phyloP scores from a whole-genome alignment of 2,888 invertebrate species.

The Podabrus alpinus region DNA sequence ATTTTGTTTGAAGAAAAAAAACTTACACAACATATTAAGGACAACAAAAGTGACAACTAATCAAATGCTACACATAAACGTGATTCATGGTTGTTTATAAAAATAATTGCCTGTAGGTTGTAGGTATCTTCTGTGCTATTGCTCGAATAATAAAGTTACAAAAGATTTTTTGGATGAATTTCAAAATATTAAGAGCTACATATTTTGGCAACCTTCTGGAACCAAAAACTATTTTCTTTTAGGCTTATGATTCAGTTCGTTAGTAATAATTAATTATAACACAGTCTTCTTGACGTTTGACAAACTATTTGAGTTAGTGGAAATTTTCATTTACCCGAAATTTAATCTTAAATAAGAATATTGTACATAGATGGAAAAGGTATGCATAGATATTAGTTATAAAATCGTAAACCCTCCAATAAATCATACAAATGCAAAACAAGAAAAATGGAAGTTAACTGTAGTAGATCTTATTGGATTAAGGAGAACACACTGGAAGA shows the following conservation, averaged over 20 bases:
- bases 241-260: background rate
- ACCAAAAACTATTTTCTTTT: background rate
- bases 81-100: slow-evolving; percentile 16
- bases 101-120: slow-evolving; percentile 5
- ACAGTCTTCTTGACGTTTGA: background rate
- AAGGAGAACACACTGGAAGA: background rate
- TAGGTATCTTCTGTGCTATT: background rate
- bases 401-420: too few species aligned
- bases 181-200: slow-evolving; percentile 3
- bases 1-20: background rate
- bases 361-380: too few species aligned
- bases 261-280: background rate
- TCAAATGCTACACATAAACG: slow-evolving; percentile 16
- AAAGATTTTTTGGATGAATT: slow-evolving; percentile 4
- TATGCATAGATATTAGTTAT: too few species aligned
- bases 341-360: too few species aligned
- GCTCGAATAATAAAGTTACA: background rate
- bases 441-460: too few species aligned
- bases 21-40: background rate
- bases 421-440: too few species aligned
- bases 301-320: background rate
- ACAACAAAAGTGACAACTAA: slow-evolving; percentile 23
- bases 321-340: background rate
- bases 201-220: background rate
- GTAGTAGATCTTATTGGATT: too few species aligned